A percentile compares a stretch with the other conserved stretches of the same genome.
phyloP scores from a whole-genome alignment of 2,113 vertebrate genomes.

The Crotalus viridis region DNA sequence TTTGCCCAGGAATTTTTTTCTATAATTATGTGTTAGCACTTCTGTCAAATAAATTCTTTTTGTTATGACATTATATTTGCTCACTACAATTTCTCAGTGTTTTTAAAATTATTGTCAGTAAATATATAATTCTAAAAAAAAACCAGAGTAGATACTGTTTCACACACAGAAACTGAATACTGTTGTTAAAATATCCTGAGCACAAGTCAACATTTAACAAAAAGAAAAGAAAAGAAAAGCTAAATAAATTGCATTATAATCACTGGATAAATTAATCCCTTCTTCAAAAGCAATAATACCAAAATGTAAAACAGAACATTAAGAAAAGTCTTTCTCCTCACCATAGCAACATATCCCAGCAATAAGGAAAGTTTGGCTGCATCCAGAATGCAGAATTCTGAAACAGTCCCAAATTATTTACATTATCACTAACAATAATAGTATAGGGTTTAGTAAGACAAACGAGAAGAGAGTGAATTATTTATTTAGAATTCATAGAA shows the following conservation, averaged over 20 bases:
- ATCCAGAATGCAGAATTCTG: neutral
- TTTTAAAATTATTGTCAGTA: too few relatives aligned
- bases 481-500: too few relatives aligned
- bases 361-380: neutral
- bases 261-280: neutral
- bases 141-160: neutral
- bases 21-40: too few relatives aligned
- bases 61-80: too few relatives aligned
- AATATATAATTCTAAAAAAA: too few relatives aligned
- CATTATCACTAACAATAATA: neutral
- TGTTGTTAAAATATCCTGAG: neutral
- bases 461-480: neutral
- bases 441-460: neutral
- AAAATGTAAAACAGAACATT: fast-evolving
- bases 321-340: neutral
- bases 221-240: neutral
- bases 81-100: too few relatives aligned
- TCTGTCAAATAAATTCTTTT: too few relatives aligned
- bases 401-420: neutral
- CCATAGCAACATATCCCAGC: neutral
- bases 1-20: too few relatives aligned
- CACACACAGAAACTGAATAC: neutral
- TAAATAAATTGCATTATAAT: neutral
- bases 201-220: neutral
- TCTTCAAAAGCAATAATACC: neutral